Base-by-base conservation (phyloP, 2,113 vertebrate genomes). In the Apaloderma vittatum region DNA sequence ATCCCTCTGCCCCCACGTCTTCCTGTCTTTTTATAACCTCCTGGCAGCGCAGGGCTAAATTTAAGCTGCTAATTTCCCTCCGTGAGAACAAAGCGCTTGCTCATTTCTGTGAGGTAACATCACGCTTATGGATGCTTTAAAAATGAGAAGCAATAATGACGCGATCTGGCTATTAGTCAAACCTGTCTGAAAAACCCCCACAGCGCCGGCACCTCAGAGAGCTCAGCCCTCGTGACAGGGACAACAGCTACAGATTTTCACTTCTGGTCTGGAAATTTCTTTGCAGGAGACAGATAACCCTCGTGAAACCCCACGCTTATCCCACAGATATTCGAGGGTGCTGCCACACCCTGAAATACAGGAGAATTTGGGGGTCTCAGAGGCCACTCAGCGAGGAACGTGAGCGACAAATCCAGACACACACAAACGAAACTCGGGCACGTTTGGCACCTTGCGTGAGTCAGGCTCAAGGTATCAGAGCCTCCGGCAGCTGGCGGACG, bases 401-500 rank as follows among this genome's bases (percentile, higher is more conserved):
- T 0, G 0, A 54, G 45, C 48, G 57, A 76, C 48, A 49, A 72
- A 66, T 45, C 22, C 43, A 30, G 32, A 22, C n/a, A 15, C 3
- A 10, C 3, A 15, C 30, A 29, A 26, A 7, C 11, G 21, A 79
- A 66, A 57, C 40, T 45, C 63, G 6, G 2, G 57, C 14, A 2
- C 1, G 4, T 24, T 61, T 23, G 21, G 45, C 61, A 37, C 29
- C 20, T 21, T 13, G 27, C 19, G 12, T 6, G 30, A 40, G 30
- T 11, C 29, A 3, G 1, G 6, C 49, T 49, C 48, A 4, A 26
- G 55, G 52, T 12, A 17, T 4, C 23, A 8, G 52, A 67, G 62
- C 19, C 40, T 8, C 30, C 4, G 16, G 63, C n/a, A 71, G 43
- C 7, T 40, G 10, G 0, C 1, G 3, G 55, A 23, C 22, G 11